phyloP scores from a whole-genome alignment of 2,888 invertebrate genomes.

The Cyclophora albipunctata region DNA sequence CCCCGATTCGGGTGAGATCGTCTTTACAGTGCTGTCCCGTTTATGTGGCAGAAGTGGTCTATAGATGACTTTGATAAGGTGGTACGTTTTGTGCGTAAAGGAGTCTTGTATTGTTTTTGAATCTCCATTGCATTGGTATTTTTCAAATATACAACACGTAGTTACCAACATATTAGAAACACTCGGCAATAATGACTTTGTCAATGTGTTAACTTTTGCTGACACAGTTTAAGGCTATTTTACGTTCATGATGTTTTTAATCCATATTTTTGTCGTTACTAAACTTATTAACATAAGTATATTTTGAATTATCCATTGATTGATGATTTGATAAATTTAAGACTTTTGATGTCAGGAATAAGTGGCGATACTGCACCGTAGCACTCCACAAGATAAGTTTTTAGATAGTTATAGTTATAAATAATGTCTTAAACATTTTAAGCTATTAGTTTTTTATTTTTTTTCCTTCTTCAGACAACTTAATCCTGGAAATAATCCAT shows the following conservation, averaged over 20 bases:
- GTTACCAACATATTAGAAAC: too few species aligned
- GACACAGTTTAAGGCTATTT: not conserved
- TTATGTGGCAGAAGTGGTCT: not conserved
- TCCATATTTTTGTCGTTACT: too few species aligned
- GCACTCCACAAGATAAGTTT: too few species aligned
- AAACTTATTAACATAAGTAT: too few species aligned
- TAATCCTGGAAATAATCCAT: not conserved
- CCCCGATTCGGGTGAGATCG: conserved; percentile 7
- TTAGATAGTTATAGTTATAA: not conserved
- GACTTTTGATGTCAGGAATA: too few species aligned
- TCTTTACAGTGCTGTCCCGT: conserved; percentile 6
- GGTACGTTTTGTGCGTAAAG: not conserved
- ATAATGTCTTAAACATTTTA: not conserved
- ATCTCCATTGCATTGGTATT: not conserved
- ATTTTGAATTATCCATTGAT: too few species aligned
- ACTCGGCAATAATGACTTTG: too few species aligned
- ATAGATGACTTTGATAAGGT: not conserved
- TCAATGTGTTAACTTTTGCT: too few species aligned
- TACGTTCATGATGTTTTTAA: not conserved
- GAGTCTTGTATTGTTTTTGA: not conserved
- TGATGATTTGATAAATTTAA: too few species aligned
- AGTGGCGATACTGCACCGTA: too few species aligned
- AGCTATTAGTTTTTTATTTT: not conserved
- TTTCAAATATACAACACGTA: not conserved
- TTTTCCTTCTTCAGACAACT: too few species aligned